A percentile compares a stretch with the other conserved stretches of the same genome.
phyloP scores from a whole-genome alignment of 2,797 vertebrate genomes.

The Oreochromis mossambicus region DNA sequence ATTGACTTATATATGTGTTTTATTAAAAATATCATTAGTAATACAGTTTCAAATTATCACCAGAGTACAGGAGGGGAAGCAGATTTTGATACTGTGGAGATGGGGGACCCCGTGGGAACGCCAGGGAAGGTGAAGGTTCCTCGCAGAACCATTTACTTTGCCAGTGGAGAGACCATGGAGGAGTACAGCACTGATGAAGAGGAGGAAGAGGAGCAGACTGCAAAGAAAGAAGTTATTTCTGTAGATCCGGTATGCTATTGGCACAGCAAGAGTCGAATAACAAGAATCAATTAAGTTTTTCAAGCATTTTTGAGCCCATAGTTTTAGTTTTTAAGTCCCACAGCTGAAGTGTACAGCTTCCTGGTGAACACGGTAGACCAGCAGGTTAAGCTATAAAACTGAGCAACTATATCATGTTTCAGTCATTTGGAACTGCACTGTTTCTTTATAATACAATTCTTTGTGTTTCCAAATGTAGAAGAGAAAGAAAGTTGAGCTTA shows the following conservation, averaged over 20 bases:
- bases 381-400: neutral
- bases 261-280: neutral
- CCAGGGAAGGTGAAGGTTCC: constrained; percentile 82
- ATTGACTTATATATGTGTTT: neutral
- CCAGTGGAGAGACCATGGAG: constrained; percentile 98
- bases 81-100: constrained; percentile 90
- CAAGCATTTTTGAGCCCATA: accelerated
- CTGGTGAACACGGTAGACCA: neutral
- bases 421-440: neutral
- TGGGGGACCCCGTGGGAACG: constrained; percentile 75
- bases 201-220: constrained; percentile 77
- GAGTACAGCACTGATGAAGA: constrained; percentile 98
- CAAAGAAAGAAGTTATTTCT: constrained; percentile 80
- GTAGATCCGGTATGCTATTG: constrained; percentile 83
- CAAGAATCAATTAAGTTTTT: neutral
- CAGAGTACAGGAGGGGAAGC: constrained; percentile 65
- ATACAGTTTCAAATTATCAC: neutral
- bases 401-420: neutral
- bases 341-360: neutral
- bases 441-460: neutral
- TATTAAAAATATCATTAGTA: neutral
- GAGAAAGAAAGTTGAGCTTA: neutral
- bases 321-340: neutral
- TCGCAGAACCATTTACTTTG: constrained; percentile 92
- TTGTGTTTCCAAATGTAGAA: neutral